phyloP scores from a whole-genome alignment of 2,113 vertebrate genomes.

The Callionymus lyra region DNA sequence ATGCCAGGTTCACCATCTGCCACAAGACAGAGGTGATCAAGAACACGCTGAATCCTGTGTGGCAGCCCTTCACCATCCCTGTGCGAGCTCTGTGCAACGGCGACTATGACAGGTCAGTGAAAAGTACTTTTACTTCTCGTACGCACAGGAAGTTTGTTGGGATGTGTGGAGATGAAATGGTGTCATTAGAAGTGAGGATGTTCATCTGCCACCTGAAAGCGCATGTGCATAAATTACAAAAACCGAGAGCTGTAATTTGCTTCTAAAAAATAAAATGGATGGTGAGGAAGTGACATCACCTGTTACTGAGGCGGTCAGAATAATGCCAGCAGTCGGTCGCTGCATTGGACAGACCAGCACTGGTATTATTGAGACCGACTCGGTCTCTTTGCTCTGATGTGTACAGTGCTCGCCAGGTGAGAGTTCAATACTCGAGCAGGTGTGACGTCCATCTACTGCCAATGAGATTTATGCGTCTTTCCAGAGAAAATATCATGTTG shows the following conservation, averaged over 20 bases:
- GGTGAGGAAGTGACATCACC: slow-evolving; percentile 25
- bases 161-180: not conserved
- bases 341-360: slow-evolving; percentile 54
- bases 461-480: too few relatives aligned
- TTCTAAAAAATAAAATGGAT: not conserved
- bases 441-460: slow-evolving; percentile 1
- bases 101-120: slow-evolving; percentile 88
- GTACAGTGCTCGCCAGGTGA: too few relatives aligned
- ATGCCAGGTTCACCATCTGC: slow-evolving; percentile 71
- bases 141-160: not conserved
- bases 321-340: slow-evolving; percentile 65
- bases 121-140: not conserved
- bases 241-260: not conserved
- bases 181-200: not conserved
- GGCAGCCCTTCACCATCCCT: slow-evolving; percentile 93
- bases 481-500: too few relatives aligned
- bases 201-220: not conserved
- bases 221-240: not conserved
- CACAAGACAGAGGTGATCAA: slow-evolving; percentile 74
- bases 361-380: slow-evolving; percentile 64
- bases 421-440: not conserved
- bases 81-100: slow-evolving; percentile 93
- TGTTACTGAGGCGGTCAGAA: slow-evolving; percentile 56
- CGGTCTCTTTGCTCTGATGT: slow-evolving; percentile 14
- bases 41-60: slow-evolving; percentile 92